Percentiles rank a stretch among this genome's conserved stretches.
Conservation (phyloP, 2,797 vertebrate species). For the Phaenicophaeus curvirostris region DNA sequence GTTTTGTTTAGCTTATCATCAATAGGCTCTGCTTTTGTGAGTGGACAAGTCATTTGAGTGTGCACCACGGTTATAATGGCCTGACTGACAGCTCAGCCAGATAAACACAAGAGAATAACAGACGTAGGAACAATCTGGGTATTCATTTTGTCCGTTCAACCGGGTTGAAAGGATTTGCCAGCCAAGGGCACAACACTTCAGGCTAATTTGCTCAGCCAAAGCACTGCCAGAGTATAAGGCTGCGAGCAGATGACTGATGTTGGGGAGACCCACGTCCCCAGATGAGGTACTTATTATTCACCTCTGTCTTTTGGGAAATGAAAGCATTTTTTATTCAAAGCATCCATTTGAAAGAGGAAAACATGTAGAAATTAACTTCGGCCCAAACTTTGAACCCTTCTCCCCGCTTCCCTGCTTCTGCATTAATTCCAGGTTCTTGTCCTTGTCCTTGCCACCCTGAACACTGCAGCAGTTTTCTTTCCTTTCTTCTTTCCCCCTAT, state of each 20-base stretch:
- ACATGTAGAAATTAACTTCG: conserved; percentile 64
- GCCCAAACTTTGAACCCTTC: conserved; percentile 43
- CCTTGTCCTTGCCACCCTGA: not conserved
- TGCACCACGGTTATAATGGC: conserved; percentile 81
- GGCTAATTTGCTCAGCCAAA: conserved; percentile 81
- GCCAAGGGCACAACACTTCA: conserved; percentile 81
- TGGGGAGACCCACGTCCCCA: conserved; percentile 15
- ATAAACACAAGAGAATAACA: conserved; percentile 85
- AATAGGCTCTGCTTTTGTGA: conserved; percentile 74
- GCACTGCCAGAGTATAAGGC: conserved; percentile 54
- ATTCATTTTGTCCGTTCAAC: conserved; percentile 88
- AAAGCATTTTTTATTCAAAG: conserved; percentile 44
- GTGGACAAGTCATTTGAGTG: conserved; percentile 82
- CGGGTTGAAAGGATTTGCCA: conserved; percentile 87
- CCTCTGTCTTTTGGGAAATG: conserved; percentile 37
- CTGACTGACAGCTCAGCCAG: conserved; percentile 85
- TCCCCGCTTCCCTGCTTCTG: not conserved
- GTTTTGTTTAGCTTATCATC: conserved; percentile 79
- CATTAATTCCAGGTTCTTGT: conserved; percentile 14
- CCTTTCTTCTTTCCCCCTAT: not conserved
- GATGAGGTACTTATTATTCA: conserved; percentile 56
- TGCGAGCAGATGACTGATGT: conserved; percentile 38
- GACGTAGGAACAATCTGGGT: conserved; percentile 76
- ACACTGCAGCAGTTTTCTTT: not conserved
- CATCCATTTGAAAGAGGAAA: conserved; percentile 58